Evolutionary conservation across 1,140 invertebrate species (phyloP).

Genomic region (Phenacoccus solenopsis): DNA sequence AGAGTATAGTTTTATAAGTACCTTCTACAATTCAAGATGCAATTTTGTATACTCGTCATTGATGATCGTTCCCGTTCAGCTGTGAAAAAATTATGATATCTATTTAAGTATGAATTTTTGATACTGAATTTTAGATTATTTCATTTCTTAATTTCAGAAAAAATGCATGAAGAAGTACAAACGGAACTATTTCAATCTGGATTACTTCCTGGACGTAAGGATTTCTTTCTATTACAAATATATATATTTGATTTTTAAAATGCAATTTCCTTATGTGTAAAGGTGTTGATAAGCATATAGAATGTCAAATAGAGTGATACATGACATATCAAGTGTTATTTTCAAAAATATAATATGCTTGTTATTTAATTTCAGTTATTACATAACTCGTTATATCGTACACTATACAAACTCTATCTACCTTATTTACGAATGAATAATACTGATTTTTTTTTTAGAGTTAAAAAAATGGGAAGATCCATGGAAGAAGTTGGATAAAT

Average conservation of each 20-base stretch:
- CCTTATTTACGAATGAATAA: too few relatives aligned
- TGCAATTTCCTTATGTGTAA: background rate
- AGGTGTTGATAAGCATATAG: too few relatives aligned
- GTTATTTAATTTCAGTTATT: background rate
- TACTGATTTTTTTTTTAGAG: background rate
- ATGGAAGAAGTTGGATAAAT: background rate
- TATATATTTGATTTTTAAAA: background rate
- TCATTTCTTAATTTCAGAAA: background rate
- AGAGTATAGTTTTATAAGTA: background rate
- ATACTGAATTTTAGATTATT: background rate
- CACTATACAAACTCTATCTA: too few relatives aligned
- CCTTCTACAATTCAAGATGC: background rate
- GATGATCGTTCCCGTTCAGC: background rate
- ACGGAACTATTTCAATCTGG: conserved; percentile 2
- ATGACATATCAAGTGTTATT: too few relatives aligned
- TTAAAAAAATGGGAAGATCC: conserved; percentile 10
- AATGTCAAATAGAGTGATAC: too few relatives aligned
- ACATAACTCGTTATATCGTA: background rate
- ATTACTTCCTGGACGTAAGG: background rate
- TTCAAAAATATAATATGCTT: background rate
- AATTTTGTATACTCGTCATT: background rate
- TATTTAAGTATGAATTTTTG: background rate
- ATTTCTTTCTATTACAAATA: background rate
- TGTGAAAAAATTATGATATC: background rate
- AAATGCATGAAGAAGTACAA: background rate